Evolutionary conservation across 2,797 vertebrate species (phyloP).

Genomic region (Pyrocephalus nanus): DNA sequence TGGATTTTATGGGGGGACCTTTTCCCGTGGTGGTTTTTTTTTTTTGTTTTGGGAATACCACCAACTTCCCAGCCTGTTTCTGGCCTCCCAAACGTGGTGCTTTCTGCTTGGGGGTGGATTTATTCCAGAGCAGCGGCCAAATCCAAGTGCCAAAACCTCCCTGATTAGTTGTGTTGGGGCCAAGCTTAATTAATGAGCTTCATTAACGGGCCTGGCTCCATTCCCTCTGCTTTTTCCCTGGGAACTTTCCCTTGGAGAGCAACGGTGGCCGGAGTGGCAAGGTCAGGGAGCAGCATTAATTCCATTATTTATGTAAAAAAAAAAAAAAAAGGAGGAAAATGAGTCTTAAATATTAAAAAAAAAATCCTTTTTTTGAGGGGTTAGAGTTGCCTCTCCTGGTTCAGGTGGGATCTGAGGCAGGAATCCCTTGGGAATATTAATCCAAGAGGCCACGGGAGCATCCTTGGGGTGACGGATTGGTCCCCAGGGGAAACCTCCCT

Average conservation of each 20-base stretch:
- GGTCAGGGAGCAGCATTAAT: not conserved
- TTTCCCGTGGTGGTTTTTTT: not conserved
- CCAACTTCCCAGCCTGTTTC: not conserved
- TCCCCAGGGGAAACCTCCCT: not conserved
- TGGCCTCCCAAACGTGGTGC: rapidly evolving
- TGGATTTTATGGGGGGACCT: not conserved
- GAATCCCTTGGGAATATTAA: not conserved
- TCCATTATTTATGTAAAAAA: not conserved
- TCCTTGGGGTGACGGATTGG: not conserved
- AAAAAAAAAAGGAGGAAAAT: not conserved
- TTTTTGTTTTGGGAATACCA: not conserved
- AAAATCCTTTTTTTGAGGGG: rapidly evolving
- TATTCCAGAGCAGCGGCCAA: not conserved
- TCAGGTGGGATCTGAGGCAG: not conserved
- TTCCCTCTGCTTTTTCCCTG: constrained; percentile 22
- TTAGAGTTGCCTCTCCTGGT: not conserved
- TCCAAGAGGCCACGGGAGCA: not conserved
- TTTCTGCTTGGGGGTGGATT: not conserved
- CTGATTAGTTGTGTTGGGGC: constrained; percentile 26
- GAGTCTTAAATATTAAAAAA: not conserved
- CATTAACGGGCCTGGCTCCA: constrained; percentile 16
- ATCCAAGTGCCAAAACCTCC: not conserved
- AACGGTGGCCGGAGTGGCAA: rapidly evolving
- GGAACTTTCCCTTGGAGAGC: not conserved
- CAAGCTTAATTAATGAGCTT: constrained; percentile 62